These are phyloP conservation scores for Pedetes capensis DNA, from an alignment of 2,113 vertebrate genomes.

Conservation along the genomic window DNA sequence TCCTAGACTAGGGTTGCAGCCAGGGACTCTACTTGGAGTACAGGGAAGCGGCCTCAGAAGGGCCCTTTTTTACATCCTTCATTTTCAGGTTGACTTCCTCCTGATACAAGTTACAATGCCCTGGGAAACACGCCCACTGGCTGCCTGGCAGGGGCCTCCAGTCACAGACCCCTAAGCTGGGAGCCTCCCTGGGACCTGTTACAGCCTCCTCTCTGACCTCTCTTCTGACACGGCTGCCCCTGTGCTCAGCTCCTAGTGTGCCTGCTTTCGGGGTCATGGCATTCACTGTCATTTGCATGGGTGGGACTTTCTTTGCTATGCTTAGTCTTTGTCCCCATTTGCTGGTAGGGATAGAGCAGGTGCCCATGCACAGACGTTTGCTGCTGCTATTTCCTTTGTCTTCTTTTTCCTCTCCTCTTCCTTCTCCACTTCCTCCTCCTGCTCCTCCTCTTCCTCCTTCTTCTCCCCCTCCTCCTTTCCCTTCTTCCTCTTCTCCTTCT, in stretches of 20 bases:
- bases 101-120: background rate
- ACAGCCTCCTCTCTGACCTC: background rate
- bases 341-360: background rate
- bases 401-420: too few species aligned
- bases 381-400: too few species aligned
- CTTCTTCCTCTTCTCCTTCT: too few species aligned
- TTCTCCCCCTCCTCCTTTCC: too few species aligned
- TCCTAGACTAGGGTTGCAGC: background rate
- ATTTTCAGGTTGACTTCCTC: background rate
- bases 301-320: background rate
- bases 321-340: background rate
- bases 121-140: background rate
- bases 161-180: background rate
- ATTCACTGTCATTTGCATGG: background rate
- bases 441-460: too few species aligned
- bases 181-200: background rate
- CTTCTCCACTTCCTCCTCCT: too few species aligned
- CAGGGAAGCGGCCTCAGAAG: background rate
- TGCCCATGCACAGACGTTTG: fast-evolving
- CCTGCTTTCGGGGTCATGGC: too few species aligned
- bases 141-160: background rate
- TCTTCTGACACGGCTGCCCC: background rate
- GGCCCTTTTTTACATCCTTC: background rate
- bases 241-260: too few species aligned
- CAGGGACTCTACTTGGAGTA: background rate